Conservation (phyloP, 2,797 vertebrate species). For the Sebastes cheni region DNA sequence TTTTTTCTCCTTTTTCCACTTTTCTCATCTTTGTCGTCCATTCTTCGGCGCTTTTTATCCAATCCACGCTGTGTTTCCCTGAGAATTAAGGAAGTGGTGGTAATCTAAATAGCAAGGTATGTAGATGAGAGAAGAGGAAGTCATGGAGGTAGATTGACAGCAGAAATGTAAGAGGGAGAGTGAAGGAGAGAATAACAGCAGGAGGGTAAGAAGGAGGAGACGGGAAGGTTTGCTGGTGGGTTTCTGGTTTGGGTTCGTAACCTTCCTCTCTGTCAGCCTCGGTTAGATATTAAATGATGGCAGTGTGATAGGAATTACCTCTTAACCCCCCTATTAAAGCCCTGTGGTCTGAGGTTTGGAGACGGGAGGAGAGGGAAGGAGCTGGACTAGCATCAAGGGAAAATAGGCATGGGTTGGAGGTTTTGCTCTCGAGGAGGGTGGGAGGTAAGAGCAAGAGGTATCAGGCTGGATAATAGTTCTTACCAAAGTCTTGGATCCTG, state of each 20-base stretch:
- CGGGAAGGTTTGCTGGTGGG: conserved; percentile 61
- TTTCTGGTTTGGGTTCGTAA: conserved; percentile 80
- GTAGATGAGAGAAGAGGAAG: not conserved
- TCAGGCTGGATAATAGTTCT: conserved; percentile 53
- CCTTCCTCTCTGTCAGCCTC: conserved; percentile 77
- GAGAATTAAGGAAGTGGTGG: not conserved
- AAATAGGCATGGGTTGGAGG: conserved; percentile 51
- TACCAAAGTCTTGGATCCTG: conserved; percentile 33
- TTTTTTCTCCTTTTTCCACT: conserved; percentile 43
- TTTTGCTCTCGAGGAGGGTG: conserved; percentile 39
- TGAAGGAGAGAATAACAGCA: conserved; percentile 35
- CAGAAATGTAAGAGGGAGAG: not conserved
- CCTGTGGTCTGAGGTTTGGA: conserved; percentile 77
- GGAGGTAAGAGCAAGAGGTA: conserved; percentile 53
- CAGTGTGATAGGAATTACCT: conserved; percentile 80
- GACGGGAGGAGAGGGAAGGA: conserved; percentile 57
- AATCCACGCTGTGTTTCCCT: not conserved
- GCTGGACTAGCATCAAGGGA: conserved; percentile 64
- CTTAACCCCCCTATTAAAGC: conserved; percentile 80
- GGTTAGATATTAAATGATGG: conserved; percentile 79
- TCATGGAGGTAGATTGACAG: not conserved
- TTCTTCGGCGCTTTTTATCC: conserved; percentile 10
- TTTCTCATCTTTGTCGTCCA: conserved; percentile 32
- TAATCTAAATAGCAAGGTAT: not conserved
- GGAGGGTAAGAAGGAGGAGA: conserved; percentile 59